These are phyloP conservation scores for Abscondita cerata DNA, from an alignment of 2,888 invertebrate genomes.

Conservation along the genomic window DNA sequence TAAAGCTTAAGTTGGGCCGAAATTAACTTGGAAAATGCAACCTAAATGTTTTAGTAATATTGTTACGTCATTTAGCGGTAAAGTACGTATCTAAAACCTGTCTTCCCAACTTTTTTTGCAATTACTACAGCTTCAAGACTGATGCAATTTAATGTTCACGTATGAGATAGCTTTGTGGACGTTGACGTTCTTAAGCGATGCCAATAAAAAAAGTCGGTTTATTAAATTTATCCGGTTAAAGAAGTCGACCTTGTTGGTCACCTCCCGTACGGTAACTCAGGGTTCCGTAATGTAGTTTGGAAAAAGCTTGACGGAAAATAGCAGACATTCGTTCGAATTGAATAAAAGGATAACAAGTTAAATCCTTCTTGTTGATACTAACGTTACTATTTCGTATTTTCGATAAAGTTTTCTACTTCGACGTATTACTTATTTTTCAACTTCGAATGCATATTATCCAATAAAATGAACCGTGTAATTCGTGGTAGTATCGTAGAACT, in stretches of 20 bases:
- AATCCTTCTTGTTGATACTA: constrained; percentile 5
- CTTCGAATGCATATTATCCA: too few species aligned
- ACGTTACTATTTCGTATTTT: background rate
- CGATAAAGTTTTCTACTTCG: too few species aligned
- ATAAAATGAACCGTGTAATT: constrained; percentile 1
- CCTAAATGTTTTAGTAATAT: too few species aligned
- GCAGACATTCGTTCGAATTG: constrained; percentile 3
- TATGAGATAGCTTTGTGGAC: too few species aligned
- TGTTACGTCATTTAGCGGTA: too few species aligned
- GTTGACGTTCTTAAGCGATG: background rate
- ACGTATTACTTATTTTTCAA: too few species aligned
- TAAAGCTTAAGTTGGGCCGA: too few species aligned
- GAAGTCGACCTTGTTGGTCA: background rate
- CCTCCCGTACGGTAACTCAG: too few species aligned
- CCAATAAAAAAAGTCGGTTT: background rate
- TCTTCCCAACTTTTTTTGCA: too few species aligned
- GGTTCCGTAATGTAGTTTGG: background rate
- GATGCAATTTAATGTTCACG: background rate
- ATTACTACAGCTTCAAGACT: too few species aligned
- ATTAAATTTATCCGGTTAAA: background rate
- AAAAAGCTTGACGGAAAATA: background rate
- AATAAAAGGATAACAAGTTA: constrained; percentile 8
- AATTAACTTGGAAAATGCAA: too few species aligned
- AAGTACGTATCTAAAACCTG: too few species aligned
- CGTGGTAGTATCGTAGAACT: constrained; percentile 15